phyloP scores from a whole-genome alignment of 2,888 invertebrate genomes.

The Aphidius colemani region DNA sequence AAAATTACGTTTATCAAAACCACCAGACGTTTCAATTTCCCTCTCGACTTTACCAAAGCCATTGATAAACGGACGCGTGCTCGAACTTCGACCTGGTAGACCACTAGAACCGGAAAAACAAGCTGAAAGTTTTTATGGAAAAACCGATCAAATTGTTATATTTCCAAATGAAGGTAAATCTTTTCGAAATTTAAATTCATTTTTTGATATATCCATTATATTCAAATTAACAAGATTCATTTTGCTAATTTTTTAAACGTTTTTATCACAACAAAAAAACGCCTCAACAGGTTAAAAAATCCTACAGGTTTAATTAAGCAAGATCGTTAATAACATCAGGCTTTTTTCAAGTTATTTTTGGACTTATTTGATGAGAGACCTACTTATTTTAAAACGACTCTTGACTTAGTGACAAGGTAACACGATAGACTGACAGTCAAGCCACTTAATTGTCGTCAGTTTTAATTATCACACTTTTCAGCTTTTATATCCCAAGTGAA shows the following conservation, averaged over 20 bases:
- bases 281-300: slow-evolving; percentile 34
- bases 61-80: slow-evolving; percentile 74
- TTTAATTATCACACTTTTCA: slow-evolving; percentile 25
- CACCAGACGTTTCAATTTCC: slow-evolving; percentile 70
- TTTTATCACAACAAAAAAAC: slow-evolving; percentile 4
- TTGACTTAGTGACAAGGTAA: slow-evolving; percentile 1
- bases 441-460: slow-evolving; percentile 30
- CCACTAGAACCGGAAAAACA: slow-evolving; percentile 66
- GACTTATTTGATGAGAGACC: too few relatives aligned
- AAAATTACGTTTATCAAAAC: slow-evolving; percentile 76
- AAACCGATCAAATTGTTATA: slow-evolving; percentile 82
- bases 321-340: slow-evolving; percentile 26
- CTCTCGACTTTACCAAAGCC: slow-evolving; percentile 74
- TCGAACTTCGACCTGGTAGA: slow-evolving; percentile 62
- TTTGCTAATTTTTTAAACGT: not conserved
- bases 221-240: not conserved
- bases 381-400: too few relatives aligned
- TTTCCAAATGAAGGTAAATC: slow-evolving; percentile 77
- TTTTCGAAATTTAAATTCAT: not conserved
- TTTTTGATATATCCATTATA: not conserved
- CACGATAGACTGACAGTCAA: slow-evolving; percentile 22
- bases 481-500: too few relatives aligned
- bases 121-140: slow-evolving; percentile 80
- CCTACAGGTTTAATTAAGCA: slow-evolving; percentile 35
- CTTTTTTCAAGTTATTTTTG: not conserved